These are phyloP conservation scores for Pachycephala philippinensis DNA, from an alignment of 2,113 vertebrate genomes.

Conservation along the genomic window DNA sequence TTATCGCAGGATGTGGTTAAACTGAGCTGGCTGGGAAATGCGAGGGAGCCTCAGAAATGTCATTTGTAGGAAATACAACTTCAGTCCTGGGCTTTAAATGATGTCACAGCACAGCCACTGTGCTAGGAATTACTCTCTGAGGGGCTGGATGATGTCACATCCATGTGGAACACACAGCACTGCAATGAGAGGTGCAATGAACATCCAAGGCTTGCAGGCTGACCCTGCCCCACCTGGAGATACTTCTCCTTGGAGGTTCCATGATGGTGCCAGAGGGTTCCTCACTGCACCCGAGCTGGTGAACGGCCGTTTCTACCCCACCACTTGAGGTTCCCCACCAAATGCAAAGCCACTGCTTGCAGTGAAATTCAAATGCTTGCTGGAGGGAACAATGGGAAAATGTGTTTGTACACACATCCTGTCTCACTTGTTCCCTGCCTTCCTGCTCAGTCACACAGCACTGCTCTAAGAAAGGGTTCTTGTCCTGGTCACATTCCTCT, in stretches of 20 bases:
- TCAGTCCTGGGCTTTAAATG: not conserved
- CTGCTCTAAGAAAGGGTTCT: not conserved
- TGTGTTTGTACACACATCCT: not conserved
- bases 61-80: not conserved
- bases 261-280: not conserved
- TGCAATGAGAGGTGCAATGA: not conserved
- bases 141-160: not conserved
- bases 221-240: fast-evolving
- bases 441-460: not conserved
- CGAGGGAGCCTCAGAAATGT: not conserved
- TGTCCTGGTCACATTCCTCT: not conserved
- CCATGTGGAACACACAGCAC: not conserved
- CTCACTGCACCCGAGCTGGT: fast-evolving
- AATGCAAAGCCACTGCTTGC: not conserved
- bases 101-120: not conserved
- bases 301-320: fast-evolving
- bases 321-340: not conserved
- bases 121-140: not conserved
- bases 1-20: not conserved
- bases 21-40: not conserved
- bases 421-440: not conserved
- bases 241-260: not conserved
- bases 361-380: not conserved
- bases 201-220: not conserved
- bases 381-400: not conserved